Base-by-base conservation (phyloP, 2,888 invertebrate species). In the Andrena praecox region DNA sequence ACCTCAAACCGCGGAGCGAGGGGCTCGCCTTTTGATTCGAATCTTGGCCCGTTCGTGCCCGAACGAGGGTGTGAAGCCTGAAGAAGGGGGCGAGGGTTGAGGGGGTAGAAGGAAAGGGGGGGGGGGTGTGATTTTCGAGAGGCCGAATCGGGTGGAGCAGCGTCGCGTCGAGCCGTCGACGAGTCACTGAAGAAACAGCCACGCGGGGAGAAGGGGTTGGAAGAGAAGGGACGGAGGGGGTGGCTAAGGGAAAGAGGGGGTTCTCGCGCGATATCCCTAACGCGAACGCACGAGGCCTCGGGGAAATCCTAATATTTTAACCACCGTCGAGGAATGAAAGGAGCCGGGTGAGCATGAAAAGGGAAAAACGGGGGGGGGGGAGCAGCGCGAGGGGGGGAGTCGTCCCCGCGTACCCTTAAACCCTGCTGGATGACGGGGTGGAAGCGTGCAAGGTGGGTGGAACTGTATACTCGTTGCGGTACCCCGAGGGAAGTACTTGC, bases 401-500 rank as follows among this genome's bases (percentile, higher is more conserved):
- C 88, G 77, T 88, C 85, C 80, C 80, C 75, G 84, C 82, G 85
- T 82, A 85, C 84, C 82, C 82, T 87, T 82, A 84, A 84, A 86
- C 73, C 80, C 68, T 69, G 62, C 69, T 80, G 73, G 70, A 76
- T 70, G 70, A 73, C 70, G 75, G 74, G 71, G 71, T 62, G 20
- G 59, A 72, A 75, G 73, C 50, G 60, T 72, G 81, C 68, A 69
- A 80, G 85, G 74, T 71, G 77, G 86, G 77, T 85, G 83, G 84
- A 80, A 80, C 80, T 78, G 78, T 86, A 80, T 80, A 79, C 84
- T 81, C 82, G 88, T 87, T 90, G 90, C 89, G 90, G 89, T 88
- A 87, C 90, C 91, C 90, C 86, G 84, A 87, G 91, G 89, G 89
- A 89, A 91, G 91, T 91, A 91, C 91, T 92, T 88, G 90, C 91